Percentiles rank a stretch among this genome's conserved stretches.
These are phyloP conservation scores for Lasiurus borealis DNA, from an alignment of 2,113 vertebrate species.

Conservation along the genomic window DNA sequence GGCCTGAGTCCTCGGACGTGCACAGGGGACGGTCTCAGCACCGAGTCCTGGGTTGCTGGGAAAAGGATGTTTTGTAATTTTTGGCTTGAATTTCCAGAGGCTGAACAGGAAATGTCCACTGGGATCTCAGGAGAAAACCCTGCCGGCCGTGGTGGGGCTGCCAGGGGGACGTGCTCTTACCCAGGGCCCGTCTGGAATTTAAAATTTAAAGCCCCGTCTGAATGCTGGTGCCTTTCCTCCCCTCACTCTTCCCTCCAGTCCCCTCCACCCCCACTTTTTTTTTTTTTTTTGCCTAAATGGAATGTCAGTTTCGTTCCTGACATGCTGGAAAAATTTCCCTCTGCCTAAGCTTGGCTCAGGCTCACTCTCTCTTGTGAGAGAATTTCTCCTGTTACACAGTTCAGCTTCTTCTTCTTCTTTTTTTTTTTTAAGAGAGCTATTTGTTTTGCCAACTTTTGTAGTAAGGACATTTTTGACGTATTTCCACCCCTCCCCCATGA, in stretches of 20 bases:
- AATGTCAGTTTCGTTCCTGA: slow-evolving; percentile 78
- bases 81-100: slow-evolving; percentile 61
- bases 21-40: slow-evolving; percentile 38
- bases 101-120: slow-evolving; percentile 48
- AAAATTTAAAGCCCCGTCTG: not conserved
- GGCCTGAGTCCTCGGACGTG: not conserved
- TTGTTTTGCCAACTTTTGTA: slow-evolving; percentile 39
- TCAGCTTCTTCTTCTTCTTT: slow-evolving; percentile 22
- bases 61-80: slow-evolving; percentile 81
- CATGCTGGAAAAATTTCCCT: slow-evolving; percentile 81
- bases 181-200: not conserved
- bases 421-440: not conserved
- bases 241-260: not conserved
- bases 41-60: slow-evolving; percentile 36
- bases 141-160: fast-evolving
- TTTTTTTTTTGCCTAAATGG: not conserved
- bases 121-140: not conserved
- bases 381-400: slow-evolving; percentile 76
- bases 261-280: not conserved
- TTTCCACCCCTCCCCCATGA: not conserved
- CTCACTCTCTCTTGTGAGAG: slow-evolving; percentile 66
- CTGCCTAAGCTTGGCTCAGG: slow-evolving; percentile 80
- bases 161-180: fast-evolving
- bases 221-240: not conserved
- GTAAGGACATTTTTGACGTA: slow-evolving; percentile 48